Evolutionary conservation across 2,113 vertebrate genomes (phyloP).

Genomic region (Dicentrarchus labrax): DNA sequence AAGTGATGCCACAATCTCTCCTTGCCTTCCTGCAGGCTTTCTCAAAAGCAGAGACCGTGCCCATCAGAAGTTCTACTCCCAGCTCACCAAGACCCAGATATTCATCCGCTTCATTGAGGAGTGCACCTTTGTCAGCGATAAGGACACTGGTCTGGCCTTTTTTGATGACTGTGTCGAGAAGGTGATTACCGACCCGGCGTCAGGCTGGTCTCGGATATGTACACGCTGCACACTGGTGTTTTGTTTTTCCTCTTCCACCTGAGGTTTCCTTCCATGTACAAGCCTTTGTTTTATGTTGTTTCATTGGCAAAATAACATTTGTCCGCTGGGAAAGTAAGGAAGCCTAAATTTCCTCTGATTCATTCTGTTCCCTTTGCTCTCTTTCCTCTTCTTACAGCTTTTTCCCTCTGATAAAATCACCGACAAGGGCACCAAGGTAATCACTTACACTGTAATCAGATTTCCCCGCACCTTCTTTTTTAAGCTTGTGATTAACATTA

Average conservation of each 20-base stretch:
- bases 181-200: constrained; percentile 80
- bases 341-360: constrained; percentile 80
- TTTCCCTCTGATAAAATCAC: constrained; percentile 94
- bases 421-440: constrained; percentile 96
- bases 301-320: constrained; percentile 59
- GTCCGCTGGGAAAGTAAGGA: constrained; percentile 58
- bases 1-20: neutral
- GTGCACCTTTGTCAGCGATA: constrained; percentile 99
- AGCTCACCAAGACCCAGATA: constrained; percentile 96
- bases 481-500: constrained; percentile 10
- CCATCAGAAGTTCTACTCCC: constrained; percentile 95
- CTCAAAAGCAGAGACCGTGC: constrained; percentile 96
- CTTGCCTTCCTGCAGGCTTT: constrained; percentile 85
- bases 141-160: constrained; percentile 97
- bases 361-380: constrained; percentile 72
- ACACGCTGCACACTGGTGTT: neutral
- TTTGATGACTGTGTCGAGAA: constrained; percentile 99
- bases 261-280: constrained; percentile 35
- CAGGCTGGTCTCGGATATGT: neutral
- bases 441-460: constrained; percentile 49
- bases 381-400: constrained; percentile 86
- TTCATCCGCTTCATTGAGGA: constrained; percentile 99
- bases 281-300: constrained; percentile 49
- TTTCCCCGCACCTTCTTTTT: constrained; percentile 34
- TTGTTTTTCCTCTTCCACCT: constrained; percentile 24